Conservation (phyloP, 1,140 invertebrate species). For the Phocides pigmalion region DNA sequence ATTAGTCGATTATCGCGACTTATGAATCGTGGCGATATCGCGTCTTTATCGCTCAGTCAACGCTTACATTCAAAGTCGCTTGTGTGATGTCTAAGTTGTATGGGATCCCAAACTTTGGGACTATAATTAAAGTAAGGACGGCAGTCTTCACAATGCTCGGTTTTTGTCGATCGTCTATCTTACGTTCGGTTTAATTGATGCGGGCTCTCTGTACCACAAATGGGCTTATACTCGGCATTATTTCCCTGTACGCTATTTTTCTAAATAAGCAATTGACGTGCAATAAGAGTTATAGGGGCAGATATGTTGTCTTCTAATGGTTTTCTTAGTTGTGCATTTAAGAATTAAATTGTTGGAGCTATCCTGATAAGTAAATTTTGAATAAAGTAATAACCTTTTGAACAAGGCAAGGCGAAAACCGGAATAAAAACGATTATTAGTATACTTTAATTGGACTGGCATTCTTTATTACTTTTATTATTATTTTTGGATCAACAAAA, state of each 20-base stretch:
- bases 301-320: neutral
- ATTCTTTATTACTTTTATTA: too few species aligned
- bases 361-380: too few species aligned
- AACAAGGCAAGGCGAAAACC: too few species aligned
- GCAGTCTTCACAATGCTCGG: constrained; percentile 7
- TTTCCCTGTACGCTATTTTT: constrained; percentile 1
- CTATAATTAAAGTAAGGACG: constrained; percentile 2
- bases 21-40: too few species aligned
- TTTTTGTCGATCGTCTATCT: constrained; percentile 22
- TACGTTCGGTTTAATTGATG: constrained; percentile 27
- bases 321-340: neutral
- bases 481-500: too few species aligned
- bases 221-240: constrained; percentile 13
- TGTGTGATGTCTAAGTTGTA: constrained; percentile 1
- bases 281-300: neutral
- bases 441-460: too few species aligned
- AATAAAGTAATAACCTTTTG: too few species aligned
- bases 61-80: too few species aligned
- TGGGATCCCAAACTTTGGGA: neutral
- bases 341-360: too few species aligned
- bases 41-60: too few species aligned
- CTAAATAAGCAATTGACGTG: constrained; percentile 9
- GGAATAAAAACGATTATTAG: too few species aligned
- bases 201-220: constrained; percentile 21
- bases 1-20: too few species aligned